Conservation (phyloP, 2,888 invertebrate species). For the Pachliopta kotzebuea region DNA sequence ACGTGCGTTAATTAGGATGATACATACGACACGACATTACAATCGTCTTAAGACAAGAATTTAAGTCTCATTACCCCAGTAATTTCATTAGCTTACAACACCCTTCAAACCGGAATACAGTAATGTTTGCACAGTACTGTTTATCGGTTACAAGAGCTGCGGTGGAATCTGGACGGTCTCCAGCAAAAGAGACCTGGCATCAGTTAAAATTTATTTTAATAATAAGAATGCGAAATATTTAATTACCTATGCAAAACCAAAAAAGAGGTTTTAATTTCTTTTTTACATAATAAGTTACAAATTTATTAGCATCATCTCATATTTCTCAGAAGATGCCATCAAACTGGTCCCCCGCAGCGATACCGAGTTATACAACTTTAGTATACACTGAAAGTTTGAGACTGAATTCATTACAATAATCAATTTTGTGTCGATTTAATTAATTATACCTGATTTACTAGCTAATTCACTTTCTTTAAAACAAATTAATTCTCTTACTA, state of each 20-base stretch:
- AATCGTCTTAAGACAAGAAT: too few species aligned
- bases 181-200: too few species aligned
- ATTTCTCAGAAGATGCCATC: conserved; percentile 13
- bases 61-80: too few species aligned
- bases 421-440: conserved; percentile 14
- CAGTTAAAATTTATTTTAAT: too few species aligned
- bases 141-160: too few species aligned
- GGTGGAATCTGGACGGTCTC: too few species aligned
- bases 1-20: too few species aligned
- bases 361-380: not conserved
- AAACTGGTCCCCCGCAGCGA: conserved; percentile 8
- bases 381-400: not conserved
- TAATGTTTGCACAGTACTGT: too few species aligned
- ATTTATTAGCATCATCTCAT: not conserved
- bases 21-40: too few species aligned
- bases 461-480: not conserved
- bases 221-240: not conserved
- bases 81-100: too few species aligned
- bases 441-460: not conserved
- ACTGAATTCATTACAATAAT: conserved; percentile 11
- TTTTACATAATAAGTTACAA: not conserved
- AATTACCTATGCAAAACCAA: not conserved
- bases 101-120: too few species aligned
- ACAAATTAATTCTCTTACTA: not conserved
- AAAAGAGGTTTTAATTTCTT: not conserved